These are phyloP conservation scores for Sinohyriopsis cumingii DNA, from an alignment of 2,888 invertebrate species.

Conservation along the genomic window DNA sequence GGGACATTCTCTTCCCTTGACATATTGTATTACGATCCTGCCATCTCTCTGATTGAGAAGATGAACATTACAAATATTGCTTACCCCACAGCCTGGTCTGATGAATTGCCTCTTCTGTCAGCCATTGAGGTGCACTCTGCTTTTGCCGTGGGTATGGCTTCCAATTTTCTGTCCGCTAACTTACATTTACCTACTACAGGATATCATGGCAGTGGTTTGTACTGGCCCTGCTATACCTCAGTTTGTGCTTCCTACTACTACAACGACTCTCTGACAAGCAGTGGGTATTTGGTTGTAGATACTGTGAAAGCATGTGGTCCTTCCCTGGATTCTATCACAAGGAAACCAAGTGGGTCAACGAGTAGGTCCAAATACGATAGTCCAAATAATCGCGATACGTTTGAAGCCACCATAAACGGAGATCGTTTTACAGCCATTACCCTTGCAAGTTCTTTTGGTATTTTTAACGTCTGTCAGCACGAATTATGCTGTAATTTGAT, in stretches of 20 bases:
- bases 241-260: constrained; percentile 1
- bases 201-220: constrained; percentile 1
- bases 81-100: constrained; percentile 75
- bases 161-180: constrained; percentile 6
- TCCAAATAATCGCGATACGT: background rate
- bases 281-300: background rate
- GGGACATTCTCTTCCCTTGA: constrained; percentile 89
- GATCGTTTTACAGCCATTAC: too few species aligned
- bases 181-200: constrained; percentile 2
- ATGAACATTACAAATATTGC: constrained; percentile 77
- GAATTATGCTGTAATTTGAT: background rate
- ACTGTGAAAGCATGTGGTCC: too few species aligned
- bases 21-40: constrained; percentile 82
- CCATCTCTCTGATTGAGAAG: constrained; percentile 76
- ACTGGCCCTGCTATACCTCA: constrained; percentile 3
- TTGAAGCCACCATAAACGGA: background rate
- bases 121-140: background rate
- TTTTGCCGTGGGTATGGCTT: background rate
- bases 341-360: too few species aligned
- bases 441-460: background rate
- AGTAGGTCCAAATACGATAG: too few species aligned
- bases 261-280: background rate
- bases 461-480: constrained; percentile 3
- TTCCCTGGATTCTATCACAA: too few species aligned
- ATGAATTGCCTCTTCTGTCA: constrained; percentile 1